phyloP scores from a whole-genome alignment of 2,888 invertebrate genomes.

The Scaptomyza polygonia region DNA sequence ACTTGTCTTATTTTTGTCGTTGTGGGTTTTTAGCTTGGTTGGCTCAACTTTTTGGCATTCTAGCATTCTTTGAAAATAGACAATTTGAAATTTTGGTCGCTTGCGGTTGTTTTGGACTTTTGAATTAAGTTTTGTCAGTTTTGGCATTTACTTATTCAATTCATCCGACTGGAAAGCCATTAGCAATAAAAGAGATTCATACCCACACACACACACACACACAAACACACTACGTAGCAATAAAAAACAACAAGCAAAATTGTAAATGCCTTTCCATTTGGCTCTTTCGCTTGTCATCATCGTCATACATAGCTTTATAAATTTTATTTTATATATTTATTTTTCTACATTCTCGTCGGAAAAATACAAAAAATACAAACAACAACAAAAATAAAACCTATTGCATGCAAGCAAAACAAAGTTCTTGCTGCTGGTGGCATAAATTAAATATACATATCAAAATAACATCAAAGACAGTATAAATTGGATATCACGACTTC shows the following conservation, averaged over 20 bases:
- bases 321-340: slow-evolving; percentile 19
- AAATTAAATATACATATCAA: slow-evolving; percentile 31
- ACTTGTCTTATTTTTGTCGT: too few species aligned
- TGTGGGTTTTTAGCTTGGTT: slow-evolving; percentile 2
- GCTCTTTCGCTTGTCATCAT: slow-evolving; percentile 29
- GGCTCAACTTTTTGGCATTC: slow-evolving; percentile 63
- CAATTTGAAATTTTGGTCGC: slow-evolving; percentile 52
- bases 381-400: too few species aligned
- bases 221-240: slow-evolving; percentile 18
- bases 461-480: slow-evolving; percentile 24
- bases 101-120: slow-evolving; percentile 39
- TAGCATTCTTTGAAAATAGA: slow-evolving; percentile 44
- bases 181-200: slow-evolving; percentile 50
- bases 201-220: slow-evolving; percentile 2
- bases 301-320: slow-evolving; percentile 30
- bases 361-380: slow-evolving; percentile 11
- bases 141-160: slow-evolving; percentile 60
- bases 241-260: slow-evolving; percentile 46
- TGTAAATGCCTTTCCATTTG: slow-evolving; percentile 25
- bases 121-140: slow-evolving; percentile 49
- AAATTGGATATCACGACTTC: slow-evolving; percentile 1
- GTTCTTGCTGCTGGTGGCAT: slow-evolving; percentile 34
- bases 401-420: slow-evolving; percentile 10
- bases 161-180: slow-evolving; percentile 54
- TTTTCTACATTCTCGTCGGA: slow-evolving; percentile 25